Evolutionary conservation across 2,113 vertebrate species (phyloP).

Genomic region (Platysteira castanea): DNA sequence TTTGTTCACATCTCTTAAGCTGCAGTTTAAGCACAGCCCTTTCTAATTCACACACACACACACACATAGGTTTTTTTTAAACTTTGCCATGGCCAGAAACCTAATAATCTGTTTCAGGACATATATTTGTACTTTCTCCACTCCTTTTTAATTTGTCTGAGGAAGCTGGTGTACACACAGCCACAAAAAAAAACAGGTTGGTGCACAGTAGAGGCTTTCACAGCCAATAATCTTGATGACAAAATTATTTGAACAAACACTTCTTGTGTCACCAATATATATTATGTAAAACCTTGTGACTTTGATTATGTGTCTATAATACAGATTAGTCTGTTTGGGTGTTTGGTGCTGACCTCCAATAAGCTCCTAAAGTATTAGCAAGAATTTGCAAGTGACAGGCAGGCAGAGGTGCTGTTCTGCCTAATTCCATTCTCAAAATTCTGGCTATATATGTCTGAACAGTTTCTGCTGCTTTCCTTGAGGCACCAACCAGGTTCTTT

Average conservation of each 20-base stretch:
- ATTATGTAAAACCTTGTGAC: slow-evolving; percentile 73
- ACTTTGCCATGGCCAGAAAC: not conserved
- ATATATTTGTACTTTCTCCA: not conserved
- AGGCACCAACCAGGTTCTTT: not conserved
- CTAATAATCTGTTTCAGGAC: not conserved
- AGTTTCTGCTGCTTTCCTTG: slow-evolving; percentile 5
- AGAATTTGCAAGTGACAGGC: slow-evolving; percentile 71
- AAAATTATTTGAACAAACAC: slow-evolving; percentile 59
- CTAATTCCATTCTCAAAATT: slow-evolving; percentile 50
- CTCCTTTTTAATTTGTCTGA: not conserved
- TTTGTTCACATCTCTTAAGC: not conserved
- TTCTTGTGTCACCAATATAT: slow-evolving; percentile 66
- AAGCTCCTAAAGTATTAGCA: slow-evolving; percentile 70
- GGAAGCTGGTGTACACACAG: not conserved
- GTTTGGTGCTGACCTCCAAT: slow-evolving; percentile 70
- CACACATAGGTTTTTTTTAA: not conserved
- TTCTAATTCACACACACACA: not conserved
- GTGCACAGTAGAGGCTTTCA: slow-evolving; percentile 67
- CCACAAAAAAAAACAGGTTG: slow-evolving; percentile 37
- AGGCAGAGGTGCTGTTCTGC: slow-evolving; percentile 62
- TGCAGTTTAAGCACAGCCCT: not conserved
- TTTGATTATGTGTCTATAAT: slow-evolving; percentile 70
- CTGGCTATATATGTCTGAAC: slow-evolving; percentile 22
- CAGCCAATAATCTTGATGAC: slow-evolving; percentile 60
- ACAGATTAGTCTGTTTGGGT: slow-evolving; percentile 71